Conservation (phyloP, 2,888 invertebrate species). For the Eugnorisma glareosa region DNA sequence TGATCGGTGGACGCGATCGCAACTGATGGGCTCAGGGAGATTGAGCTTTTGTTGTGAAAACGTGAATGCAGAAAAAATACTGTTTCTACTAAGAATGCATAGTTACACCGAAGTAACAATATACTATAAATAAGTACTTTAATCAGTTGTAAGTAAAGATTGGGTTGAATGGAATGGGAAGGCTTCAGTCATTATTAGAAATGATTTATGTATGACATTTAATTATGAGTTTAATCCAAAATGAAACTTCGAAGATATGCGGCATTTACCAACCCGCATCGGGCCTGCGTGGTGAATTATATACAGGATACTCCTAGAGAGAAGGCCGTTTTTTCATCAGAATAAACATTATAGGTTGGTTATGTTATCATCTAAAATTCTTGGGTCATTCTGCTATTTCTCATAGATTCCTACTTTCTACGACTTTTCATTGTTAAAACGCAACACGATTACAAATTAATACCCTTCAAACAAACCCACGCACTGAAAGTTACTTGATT, state of each 20-base stretch:
- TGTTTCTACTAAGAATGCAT: not conserved
- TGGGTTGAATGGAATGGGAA: not conserved
- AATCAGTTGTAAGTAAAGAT: not conserved
- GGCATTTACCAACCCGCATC: no score
- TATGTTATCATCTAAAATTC: not conserved
- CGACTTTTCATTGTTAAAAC: not conserved
- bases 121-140: not conserved
- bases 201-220: not conserved
- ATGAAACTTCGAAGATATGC: not conserved
- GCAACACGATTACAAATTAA: not conserved
- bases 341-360: not conserved
- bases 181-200: not conserved
- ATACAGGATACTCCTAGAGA: no score
- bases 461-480: not conserved
- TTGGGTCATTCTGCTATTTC: not conserved
- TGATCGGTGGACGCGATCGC: slow-evolving; percentile 71
- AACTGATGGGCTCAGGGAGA: slow-evolving; percentile 9
- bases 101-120: not conserved
- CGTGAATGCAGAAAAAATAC: not conserved
- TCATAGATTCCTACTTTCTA: not conserved
- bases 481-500: slow-evolving; percentile 24
- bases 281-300: no score
- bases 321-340: no score
- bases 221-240: not conserved
- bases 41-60: slow-evolving; percentile 9